A percentile compares a stretch with the other conserved stretches of the same genome.
Conservation (phyloP, 2,888 invertebrate genomes). For the Noctua janthe region DNA sequence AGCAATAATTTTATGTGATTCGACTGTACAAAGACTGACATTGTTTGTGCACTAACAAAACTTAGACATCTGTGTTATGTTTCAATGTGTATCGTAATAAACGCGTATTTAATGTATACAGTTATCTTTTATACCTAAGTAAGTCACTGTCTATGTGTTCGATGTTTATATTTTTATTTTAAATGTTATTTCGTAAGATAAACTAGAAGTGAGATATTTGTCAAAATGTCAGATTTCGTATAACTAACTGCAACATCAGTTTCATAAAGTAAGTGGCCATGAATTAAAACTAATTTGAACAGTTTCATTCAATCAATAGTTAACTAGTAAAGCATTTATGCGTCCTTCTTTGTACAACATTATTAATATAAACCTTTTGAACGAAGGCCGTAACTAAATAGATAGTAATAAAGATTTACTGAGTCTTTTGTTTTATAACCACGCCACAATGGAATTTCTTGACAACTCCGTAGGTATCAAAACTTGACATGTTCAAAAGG, state of each 20-base stretch:
- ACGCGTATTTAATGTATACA: constrained; percentile 50
- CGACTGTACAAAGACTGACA: constrained; percentile 88
- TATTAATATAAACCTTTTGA: constrained; percentile 41
- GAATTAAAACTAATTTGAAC: constrained; percentile 39
- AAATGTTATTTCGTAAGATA: constrained; percentile 46
- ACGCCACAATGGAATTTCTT: not conserved
- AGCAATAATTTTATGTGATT: constrained; percentile 88
- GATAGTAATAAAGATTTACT: not conserved
- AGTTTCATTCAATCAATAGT: constrained; percentile 26
- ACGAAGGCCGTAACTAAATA: constrained; percentile 10
- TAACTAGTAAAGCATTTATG: constrained; percentile 34
- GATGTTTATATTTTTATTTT: constrained; percentile 47
- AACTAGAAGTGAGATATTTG: constrained; percentile 46
- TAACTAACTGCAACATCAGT: constrained; percentile 61
- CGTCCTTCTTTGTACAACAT: constrained; percentile 34
- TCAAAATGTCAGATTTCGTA: constrained; percentile 48
- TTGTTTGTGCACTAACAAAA: constrained; percentile 80
- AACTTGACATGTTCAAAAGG: constrained; percentile 45
- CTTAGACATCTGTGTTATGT: constrained; percentile 67
- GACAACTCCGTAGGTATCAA: not conserved
- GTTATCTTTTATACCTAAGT: constrained; percentile 59
- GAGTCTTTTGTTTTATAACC: constrained; percentile 9
- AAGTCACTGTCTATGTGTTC: constrained; percentile 61
- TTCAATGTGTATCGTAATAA: constrained; percentile 67
- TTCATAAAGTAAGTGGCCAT: constrained; percentile 56